Evolutionary conservation across 2,113 vertebrate genomes (phyloP).

Genomic region (Rhinolophus sinicus): DNA sequence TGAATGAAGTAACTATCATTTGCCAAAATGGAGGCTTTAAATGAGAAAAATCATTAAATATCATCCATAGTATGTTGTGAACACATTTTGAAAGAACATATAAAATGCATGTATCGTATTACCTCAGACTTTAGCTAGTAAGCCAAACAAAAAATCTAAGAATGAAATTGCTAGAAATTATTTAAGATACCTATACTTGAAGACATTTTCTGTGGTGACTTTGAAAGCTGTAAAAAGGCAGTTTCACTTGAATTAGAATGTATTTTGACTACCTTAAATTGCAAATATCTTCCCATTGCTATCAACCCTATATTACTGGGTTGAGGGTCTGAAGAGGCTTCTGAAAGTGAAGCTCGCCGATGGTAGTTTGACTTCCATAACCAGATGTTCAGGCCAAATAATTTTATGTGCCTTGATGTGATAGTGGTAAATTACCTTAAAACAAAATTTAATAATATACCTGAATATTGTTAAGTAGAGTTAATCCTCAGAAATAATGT

Average conservation of each 20-base stretch:
- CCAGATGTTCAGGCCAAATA: background rate
- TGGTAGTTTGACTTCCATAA: background rate
- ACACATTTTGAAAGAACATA: conserved; percentile 21
- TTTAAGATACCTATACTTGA: background rate
- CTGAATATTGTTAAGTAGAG: background rate
- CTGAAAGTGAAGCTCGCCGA: background rate
- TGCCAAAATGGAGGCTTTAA: background rate
- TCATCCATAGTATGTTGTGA: background rate
- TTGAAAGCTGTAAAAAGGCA: background rate
- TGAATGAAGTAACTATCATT: conserved; percentile 1
- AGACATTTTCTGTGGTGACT: background rate
- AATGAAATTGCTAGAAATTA: conserved; percentile 40
- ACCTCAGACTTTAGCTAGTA: conserved; percentile 1
- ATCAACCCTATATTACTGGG: background rate
- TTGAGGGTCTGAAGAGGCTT: background rate
- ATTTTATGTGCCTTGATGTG: background rate
- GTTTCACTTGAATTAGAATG: conserved; percentile 43
- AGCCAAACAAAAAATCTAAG: background rate
- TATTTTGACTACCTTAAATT: conserved; percentile 14
- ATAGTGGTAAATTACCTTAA: background rate
- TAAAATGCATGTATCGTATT: background rate
- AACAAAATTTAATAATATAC: conserved; percentile 16
- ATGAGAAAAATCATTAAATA: background rate
- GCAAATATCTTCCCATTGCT: background rate
- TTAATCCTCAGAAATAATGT: conserved; percentile 24